phyloP scores from a whole-genome alignment of 2,797 vertebrate genomes.

The Halcyon badia region DNA sequence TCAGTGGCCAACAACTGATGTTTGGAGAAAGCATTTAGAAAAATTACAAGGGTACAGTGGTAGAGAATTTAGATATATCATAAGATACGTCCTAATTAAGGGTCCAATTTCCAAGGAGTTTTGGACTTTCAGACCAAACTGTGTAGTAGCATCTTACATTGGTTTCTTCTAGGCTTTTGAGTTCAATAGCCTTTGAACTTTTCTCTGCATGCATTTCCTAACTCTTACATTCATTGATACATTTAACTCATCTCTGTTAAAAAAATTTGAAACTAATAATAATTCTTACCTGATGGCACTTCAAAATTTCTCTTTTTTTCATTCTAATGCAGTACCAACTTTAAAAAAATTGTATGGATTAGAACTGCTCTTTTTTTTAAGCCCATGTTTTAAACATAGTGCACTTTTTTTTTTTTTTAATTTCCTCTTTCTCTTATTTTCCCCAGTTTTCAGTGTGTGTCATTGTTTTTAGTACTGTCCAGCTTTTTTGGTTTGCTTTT shows the following conservation, averaged over 20 bases:
- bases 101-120: neutral
- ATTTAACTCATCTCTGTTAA: neutral
- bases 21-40: neutral
- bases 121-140: neutral
- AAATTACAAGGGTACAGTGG: neutral
- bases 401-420: neutral
- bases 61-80: neutral
- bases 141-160: neutral
- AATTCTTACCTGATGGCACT: neutral
- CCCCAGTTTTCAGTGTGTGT: neutral
- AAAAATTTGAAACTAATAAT: neutral
- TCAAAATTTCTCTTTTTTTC: neutral
- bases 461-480: neutral
- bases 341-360: neutral
- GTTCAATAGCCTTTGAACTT: neutral
- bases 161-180: neutral
- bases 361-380: neutral
- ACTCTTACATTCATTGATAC: neutral
- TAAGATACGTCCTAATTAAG: neutral
- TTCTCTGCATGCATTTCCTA: neutral
- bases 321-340: neutral
- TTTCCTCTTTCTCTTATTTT: neutral
- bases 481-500: neutral
- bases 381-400: neutral
- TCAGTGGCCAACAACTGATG: neutral